phyloP scores from a whole-genome alignment of 2,113 vertebrate species.

The Columba livia region DNA sequence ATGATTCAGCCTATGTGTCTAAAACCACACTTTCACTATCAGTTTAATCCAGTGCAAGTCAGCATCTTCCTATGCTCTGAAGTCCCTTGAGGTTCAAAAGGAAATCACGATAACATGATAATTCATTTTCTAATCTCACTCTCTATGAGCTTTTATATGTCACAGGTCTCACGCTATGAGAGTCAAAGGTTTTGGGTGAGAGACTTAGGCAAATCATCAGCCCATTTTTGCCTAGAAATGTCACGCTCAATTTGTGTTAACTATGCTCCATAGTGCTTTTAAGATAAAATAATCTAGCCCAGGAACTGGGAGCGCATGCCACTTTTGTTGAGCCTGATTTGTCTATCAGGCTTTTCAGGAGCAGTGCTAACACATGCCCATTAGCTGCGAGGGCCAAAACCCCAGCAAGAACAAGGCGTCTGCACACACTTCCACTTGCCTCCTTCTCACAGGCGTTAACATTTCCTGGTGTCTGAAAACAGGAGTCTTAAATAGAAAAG shows the following conservation, averaged over 20 bases:
- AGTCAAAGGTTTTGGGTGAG: background rate
- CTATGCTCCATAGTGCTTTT: background rate
- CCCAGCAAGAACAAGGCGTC: background rate
- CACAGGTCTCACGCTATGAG: background rate
- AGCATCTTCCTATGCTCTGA: conserved; percentile 27
- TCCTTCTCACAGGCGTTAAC: background rate
- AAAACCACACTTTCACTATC: conserved; percentile 45
- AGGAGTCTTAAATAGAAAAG: background rate
- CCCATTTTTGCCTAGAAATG: conserved; percentile 4
- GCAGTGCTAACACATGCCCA: background rate
- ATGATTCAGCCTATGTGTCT: background rate
- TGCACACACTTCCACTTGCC: background rate
- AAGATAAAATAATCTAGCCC: conserved; percentile 8
- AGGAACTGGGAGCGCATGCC: background rate
- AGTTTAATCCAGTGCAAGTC: conserved; percentile 31
- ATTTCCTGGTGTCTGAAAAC: background rate
- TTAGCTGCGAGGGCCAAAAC: background rate
- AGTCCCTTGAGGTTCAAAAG: conserved; percentile 30
- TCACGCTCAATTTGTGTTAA: background rate
- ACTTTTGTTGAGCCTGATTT: background rate
- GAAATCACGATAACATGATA: conserved; percentile 18
- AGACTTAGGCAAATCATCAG: conserved; percentile 5
- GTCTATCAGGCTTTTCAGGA: background rate
- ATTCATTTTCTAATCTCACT: conserved; percentile 9
- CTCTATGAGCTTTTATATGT: background rate